These are phyloP conservation scores for Holcopasites calliopsidis DNA, from an alignment of 1,140 invertebrate genomes.

Conservation along the genomic window DNA sequence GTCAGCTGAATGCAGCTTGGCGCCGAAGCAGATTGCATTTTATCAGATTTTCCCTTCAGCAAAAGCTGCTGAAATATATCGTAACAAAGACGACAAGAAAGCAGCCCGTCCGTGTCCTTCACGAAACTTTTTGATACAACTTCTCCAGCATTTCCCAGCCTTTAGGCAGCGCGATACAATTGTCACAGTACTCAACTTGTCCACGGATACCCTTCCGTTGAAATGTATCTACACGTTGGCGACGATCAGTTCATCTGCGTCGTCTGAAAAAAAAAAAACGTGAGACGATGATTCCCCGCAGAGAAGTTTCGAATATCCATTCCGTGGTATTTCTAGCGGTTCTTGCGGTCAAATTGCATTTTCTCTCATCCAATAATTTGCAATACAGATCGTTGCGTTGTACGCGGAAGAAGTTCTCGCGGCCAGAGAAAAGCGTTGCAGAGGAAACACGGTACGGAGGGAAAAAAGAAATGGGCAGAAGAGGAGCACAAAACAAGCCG, in stretches of 20 bases:
- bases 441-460: background rate
- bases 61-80: too few relatives aligned
- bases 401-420: background rate
- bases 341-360: constrained; percentile 15
- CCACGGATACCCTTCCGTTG: background rate
- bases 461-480: background rate
- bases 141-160: background rate
- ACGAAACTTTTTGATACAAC: background rate
- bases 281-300: constrained; percentile 1
- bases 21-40: constrained; percentile 12
- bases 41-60: constrained; percentile 22
- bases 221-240: background rate
- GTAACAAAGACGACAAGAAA: background rate
- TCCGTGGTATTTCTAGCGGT: constrained; percentile 17
- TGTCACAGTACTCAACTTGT: background rate
- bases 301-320: constrained; percentile 30
- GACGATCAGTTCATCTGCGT: constrained; percentile 1
- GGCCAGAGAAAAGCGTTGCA: background rate
- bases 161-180: too few relatives aligned
- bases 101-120: background rate
- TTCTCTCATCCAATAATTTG: constrained; percentile 14
- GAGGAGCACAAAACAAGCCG: background rate
- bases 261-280: background rate
- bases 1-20: constrained; percentile 21
- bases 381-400: constrained; percentile 6